These are phyloP conservation scores for Gari tellinella DNA, from an alignment of 2,888 invertebrate genomes.

Conservation along the genomic window DNA sequence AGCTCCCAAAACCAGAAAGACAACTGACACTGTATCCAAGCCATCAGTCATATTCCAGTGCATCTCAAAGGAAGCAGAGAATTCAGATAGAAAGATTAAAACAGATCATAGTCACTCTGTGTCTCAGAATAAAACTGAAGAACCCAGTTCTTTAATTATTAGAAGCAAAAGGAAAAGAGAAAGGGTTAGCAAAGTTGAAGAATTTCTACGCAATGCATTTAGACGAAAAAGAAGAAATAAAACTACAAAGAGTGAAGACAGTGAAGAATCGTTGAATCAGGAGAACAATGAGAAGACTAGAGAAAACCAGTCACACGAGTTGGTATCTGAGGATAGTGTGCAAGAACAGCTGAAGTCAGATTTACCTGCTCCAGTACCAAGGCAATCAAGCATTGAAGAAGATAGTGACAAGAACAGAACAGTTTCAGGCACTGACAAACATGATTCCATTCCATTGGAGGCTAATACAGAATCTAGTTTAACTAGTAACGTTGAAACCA, in stretches of 20 bases:
- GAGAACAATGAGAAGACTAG: too few species aligned
- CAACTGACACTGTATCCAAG: not conserved
- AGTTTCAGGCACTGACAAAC: not conserved
- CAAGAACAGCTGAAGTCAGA: too few species aligned
- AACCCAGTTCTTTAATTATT: conserved; percentile 5
- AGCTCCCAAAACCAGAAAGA: conserved; percentile 8
- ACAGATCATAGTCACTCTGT: not conserved
- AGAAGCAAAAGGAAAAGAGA: conserved; percentile 44
- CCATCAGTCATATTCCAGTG: conserved; percentile 28
- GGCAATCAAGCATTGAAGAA: not conserved
- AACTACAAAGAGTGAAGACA: too few species aligned
- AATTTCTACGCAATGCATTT: conserved; percentile 47
- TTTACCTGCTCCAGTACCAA: too few species aligned
- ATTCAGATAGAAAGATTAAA: not conserved
- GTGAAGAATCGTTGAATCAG: too few species aligned
- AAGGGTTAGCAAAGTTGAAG: conserved; percentile 50
- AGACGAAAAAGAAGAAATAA: conserved; percentile 20
- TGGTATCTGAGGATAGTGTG: too few species aligned
- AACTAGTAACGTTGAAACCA: too few species aligned
- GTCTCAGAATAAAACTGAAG: not conserved
- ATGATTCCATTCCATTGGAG: too few species aligned
- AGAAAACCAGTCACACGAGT: too few species aligned
- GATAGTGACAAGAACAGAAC: not conserved
- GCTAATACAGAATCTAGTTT: too few species aligned
- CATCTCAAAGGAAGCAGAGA: not conserved